Base-by-base conservation (phyloP, 2,888 invertebrate species). In the Carcina quercana region DNA sequence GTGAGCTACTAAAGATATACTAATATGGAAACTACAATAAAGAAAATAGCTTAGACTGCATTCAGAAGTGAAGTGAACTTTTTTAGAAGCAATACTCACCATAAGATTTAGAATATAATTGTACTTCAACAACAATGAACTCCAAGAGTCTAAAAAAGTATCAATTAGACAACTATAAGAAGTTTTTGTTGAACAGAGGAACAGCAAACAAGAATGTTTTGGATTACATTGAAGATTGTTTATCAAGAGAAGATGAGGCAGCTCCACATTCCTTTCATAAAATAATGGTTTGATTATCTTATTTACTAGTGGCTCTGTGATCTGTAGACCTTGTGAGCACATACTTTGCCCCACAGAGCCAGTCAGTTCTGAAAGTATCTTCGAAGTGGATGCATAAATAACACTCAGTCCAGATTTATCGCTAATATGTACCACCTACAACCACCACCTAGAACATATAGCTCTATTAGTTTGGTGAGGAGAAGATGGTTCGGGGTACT, bases 151-250 rank as follows among this genome's bases (percentile, higher is more conserved):
- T n/a, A n/a, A 43, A 42, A 22, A 56, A 44, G 37, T 29, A 37
- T 37, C 57, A 51, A 32, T 35, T 60, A 10, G 55, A 39, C 90
- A 94, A 33, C 89, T 95, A 54, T 91, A 87, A 36, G 91, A 96
- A 45, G 92, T 94, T 49, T 91, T 88, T 63, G 91, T 91, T 79
- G 89, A 93, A 84, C 89, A 92, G 66, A 50, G 44, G 56, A 6
- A 59, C 70, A 21, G 47, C 48, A 12, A 37, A 55, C 13, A 38
- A 47, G 28, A 42, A 28, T 12, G 42, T 80, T 14, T 40, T 50
- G 4, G 67, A 70, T 19, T 65, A 56, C 35, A 56, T 82, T 30
- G 76, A 76, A 39, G 65, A 57, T 39, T 57, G 60, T 47, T 37
- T 74, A 25, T 43, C 45, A n/a, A 58, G 47, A 32, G 73, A 75